A percentile compares a stretch with the other conserved stretches of the same genome.
Evolutionary conservation across 2,797 vertebrate genomes (phyloP).

Genomic region (Choloepus didactylus): DNA sequence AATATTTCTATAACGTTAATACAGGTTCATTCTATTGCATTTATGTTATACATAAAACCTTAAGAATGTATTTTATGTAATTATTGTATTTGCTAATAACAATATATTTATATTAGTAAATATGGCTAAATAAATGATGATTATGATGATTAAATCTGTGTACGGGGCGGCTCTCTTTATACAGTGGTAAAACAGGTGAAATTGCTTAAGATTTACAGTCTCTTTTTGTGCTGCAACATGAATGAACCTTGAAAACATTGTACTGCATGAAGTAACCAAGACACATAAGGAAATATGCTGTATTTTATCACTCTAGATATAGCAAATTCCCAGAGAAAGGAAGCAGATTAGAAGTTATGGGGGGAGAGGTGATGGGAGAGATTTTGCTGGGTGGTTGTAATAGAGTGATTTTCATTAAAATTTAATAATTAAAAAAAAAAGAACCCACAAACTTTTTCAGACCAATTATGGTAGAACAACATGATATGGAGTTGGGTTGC

Average conservation of each 20-base stretch:
- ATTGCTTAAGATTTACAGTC: no score
- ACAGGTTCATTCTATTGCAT: neutral
- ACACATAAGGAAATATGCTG: no score
- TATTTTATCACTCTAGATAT: no score
- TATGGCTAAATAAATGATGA: neutral
- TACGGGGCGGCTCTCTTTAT: neutral
- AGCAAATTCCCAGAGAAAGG: no score
- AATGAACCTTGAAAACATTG: no score
- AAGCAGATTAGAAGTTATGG: no score
- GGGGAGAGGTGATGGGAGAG: no score
- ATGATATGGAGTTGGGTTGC: fast-evolving
- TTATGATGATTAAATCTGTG: neutral
- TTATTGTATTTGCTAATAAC: neutral
- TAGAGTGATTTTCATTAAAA: no score
- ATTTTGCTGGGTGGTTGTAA: no score
- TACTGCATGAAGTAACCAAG: no score
- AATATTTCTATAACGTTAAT: neutral
- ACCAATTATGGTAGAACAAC: neutral
- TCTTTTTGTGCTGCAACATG: no score
- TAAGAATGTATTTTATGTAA: neutral
- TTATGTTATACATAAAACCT: neutral
- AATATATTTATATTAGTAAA: neutral
- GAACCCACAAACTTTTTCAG: neutral
- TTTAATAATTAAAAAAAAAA: neutral
- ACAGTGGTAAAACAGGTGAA: neutral